Percentiles rank a stretch among this genome's conserved stretches.
Conservation (phyloP, 2,888 invertebrate species). For the Geotrupes spiniger region DNA sequence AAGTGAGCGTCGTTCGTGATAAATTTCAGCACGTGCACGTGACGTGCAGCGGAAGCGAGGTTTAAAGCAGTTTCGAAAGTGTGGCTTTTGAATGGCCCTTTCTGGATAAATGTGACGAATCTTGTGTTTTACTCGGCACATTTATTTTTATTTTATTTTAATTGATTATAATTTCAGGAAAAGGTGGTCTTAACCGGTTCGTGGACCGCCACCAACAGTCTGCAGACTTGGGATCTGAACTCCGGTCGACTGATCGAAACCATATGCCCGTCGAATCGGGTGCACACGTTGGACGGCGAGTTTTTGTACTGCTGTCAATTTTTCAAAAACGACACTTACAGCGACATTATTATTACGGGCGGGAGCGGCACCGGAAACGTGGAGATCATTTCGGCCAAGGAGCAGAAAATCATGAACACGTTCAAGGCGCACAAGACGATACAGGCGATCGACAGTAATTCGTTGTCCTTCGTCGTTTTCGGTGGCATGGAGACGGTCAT, state of each 20-base stretch:
- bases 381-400: constrained; percentile 42
- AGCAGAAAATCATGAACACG: constrained; percentile 38
- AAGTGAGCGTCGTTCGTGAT: too few species aligned
- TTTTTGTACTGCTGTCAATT: constrained; percentile 57
- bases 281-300: constrained; percentile 56
- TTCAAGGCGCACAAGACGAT: constrained; percentile 40
- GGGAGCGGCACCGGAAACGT: constrained; percentile 44
- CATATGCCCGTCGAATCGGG: constrained; percentile 54
- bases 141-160: too few species aligned
- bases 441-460: constrained; percentile 38
- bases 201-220: constrained; percentile 56
- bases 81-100: too few species aligned
- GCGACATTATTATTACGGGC: constrained; percentile 39
- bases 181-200: constrained; percentile 53
- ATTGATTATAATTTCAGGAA: constrained; percentile 39
- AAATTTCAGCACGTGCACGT: too few species aligned
- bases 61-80: too few species aligned
- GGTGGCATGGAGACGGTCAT: constrained; percentile 44
- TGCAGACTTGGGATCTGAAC: constrained; percentile 57
- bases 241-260: constrained; percentile 52
- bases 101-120: too few species aligned
- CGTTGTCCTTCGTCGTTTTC: constrained; percentile 33
- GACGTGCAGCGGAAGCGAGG: too few species aligned
- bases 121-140: not conserved
- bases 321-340: constrained; percentile 44